These are phyloP conservation scores for Elysia chlorotica DNA, from an alignment of 1,140 invertebrate genomes.

Conservation along the genomic window DNA sequence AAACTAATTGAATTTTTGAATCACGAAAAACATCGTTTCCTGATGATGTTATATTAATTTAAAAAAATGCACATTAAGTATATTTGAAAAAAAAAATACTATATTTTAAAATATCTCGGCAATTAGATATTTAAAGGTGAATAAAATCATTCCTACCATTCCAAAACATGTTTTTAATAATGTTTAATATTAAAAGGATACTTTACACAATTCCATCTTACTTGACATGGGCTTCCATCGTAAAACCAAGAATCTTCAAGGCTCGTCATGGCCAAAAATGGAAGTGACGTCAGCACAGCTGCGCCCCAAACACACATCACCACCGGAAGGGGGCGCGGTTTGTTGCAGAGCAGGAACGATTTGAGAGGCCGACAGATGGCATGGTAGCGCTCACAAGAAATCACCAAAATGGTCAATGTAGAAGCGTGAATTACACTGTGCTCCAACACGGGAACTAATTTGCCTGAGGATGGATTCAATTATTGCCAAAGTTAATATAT, in stretches of 20 bases:
- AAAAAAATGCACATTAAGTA: too few relatives aligned
- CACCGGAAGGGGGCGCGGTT: conserved; percentile 18
- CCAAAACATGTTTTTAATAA: too few relatives aligned
- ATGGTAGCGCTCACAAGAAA: conserved; percentile 41
- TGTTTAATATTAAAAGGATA: too few relatives aligned
- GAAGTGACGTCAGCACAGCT: conserved; percentile 26
- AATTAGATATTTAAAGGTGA: too few relatives aligned
- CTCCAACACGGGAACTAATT: conserved; percentile 41
- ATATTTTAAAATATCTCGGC: too few relatives aligned
- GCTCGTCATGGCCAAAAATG: conserved; percentile 34
- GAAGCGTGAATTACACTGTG: conserved; percentile 39
- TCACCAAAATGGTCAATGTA: conserved; percentile 40
- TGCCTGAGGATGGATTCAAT: conserved; percentile 32
- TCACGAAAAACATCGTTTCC: too few relatives aligned
- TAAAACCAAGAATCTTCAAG: conserved; percentile 28
- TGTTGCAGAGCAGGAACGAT: conserved; percentile 13
- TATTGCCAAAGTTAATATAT: too few relatives aligned
- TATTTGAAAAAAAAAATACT: too few relatives aligned
- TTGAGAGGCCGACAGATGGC: conserved; percentile 38
- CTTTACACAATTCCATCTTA: too few relatives aligned
- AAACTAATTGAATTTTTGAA: too few relatives aligned
- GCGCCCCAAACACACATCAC: conserved; percentile 25
- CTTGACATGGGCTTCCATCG: conserved; percentile 30
- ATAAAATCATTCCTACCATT: too few relatives aligned
- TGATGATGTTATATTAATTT: too few relatives aligned